A percentile compares a stretch with the other conserved stretches of the same genome.
Conservation (phyloP, 2,888 invertebrate species). For the Timema cristinae region DNA sequence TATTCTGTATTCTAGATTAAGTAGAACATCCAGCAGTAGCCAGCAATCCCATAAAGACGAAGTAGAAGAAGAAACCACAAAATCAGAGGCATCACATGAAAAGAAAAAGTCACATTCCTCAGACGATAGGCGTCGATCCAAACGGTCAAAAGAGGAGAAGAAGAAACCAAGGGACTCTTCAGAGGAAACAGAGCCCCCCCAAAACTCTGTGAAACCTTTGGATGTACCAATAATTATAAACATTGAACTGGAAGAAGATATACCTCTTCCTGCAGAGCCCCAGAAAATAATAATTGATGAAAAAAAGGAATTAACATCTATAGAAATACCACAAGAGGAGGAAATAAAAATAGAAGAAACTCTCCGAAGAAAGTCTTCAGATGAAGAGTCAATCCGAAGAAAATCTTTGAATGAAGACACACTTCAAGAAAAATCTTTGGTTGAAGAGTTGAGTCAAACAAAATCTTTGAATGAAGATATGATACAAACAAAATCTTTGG, state of each 20-base stretch:
- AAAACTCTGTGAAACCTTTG: too few species aligned
- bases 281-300: too few species aligned
- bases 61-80: constrained; percentile 6
- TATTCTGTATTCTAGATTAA: constrained; percentile 12
- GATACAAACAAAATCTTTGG: too few species aligned
- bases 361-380: too few species aligned
- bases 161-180: constrained; percentile 30
- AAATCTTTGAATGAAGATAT: too few species aligned
- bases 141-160: constrained; percentile 26
- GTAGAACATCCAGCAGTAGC: not conserved
- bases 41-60: constrained; percentile 8
- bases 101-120: not conserved
- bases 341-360: constrained; percentile 27
- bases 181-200: constrained; percentile 27
- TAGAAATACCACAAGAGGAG: constrained; percentile 27
- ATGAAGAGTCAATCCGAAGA: too few species aligned
- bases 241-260: too few species aligned
- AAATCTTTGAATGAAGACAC: too few species aligned
- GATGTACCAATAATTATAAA: too few species aligned
- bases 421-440: too few species aligned
- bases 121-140: not conserved
- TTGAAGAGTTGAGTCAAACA: too few species aligned
- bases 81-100: constrained; percentile 6
- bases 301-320: constrained; percentile 26
- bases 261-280: too few species aligned